Percentiles rank a stretch among this genome's conserved stretches.
phyloP scores from a whole-genome alignment of 2,797 vertebrate species.

The Ceyx erithaca region DNA sequence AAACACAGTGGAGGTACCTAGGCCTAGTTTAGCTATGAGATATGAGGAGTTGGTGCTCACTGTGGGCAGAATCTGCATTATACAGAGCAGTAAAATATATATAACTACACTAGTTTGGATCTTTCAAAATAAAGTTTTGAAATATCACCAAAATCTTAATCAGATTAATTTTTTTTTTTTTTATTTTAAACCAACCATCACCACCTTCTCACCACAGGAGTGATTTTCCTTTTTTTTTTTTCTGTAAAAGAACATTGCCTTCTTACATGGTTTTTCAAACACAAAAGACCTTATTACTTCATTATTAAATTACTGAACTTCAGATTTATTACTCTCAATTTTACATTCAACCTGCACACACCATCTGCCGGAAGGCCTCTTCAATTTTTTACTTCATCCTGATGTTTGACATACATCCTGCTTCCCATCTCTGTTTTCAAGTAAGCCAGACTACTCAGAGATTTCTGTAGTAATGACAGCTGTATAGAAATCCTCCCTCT shows the following conservation, averaged over 20 bases:
- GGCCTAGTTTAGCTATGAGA: neutral
- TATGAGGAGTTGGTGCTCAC: neutral
- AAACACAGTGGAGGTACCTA: neutral
- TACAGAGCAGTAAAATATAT: neutral
- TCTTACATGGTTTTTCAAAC: neutral
- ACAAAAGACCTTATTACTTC: neutral
- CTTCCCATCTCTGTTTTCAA: neutral
- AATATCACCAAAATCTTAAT: neutral
- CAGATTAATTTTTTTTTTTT: neutral
- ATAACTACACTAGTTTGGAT: neutral
- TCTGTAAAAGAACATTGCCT: neutral
- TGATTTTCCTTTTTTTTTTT: neutral
- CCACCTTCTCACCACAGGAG: neutral
- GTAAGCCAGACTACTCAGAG: neutral
- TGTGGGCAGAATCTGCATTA: neutral
- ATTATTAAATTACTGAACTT: neutral
- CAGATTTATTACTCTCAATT: neutral
- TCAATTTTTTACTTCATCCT: neutral
- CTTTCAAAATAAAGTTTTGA: neutral
- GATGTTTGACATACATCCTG: neutral
- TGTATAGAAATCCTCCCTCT: neutral
- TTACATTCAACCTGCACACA: neutral
- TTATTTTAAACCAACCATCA: neutral
- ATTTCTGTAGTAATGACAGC: neutral
- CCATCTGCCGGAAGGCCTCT: neutral